These are phyloP conservation scores for Eupithecia abbreviata DNA, from an alignment of 2,888 invertebrate genomes.

Conservation along the genomic window DNA sequence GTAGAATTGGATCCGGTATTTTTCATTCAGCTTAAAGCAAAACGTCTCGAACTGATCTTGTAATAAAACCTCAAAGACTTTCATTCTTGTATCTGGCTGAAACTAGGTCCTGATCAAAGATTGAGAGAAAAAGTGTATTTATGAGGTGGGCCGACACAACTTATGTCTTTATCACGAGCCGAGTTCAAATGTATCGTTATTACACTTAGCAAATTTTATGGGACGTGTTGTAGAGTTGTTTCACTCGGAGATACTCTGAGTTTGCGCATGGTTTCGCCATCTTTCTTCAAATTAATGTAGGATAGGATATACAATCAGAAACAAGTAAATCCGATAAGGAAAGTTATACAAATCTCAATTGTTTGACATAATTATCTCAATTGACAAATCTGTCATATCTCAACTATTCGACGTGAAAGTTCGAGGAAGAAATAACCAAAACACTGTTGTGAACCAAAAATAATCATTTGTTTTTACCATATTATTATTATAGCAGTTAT, in stretches of 20 bases:
- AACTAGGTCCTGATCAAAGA: conserved; percentile 14
- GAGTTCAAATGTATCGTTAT: background rate
- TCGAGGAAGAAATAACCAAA: too few relatives aligned
- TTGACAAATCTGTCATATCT: too few relatives aligned
- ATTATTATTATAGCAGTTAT: background rate
- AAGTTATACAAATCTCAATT: too few relatives aligned
- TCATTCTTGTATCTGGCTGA: background rate
- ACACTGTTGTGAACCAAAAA: too few relatives aligned
- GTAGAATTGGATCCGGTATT: background rate
- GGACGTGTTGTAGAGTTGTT: background rate
- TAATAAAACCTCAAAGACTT: background rate
- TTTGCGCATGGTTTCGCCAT: background rate
- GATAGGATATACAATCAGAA: too few relatives aligned
- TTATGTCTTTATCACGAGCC: conserved; percentile 18
- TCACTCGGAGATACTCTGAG: background rate
- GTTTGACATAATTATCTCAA: too few relatives aligned
- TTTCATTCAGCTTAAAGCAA: background rate
- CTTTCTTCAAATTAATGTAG: background rate
- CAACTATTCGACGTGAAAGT: too few relatives aligned
- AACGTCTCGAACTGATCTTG: background rate
- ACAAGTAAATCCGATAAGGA: too few relatives aligned
- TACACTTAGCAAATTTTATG: background rate
- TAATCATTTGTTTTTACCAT: background rate
- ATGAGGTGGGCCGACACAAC: conserved; percentile 6
- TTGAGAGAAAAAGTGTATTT: conserved; percentile 20